Evolutionary conservation across 2,113 vertebrate species (phyloP).

Genomic region (Bagarius yarrelli): DNA sequence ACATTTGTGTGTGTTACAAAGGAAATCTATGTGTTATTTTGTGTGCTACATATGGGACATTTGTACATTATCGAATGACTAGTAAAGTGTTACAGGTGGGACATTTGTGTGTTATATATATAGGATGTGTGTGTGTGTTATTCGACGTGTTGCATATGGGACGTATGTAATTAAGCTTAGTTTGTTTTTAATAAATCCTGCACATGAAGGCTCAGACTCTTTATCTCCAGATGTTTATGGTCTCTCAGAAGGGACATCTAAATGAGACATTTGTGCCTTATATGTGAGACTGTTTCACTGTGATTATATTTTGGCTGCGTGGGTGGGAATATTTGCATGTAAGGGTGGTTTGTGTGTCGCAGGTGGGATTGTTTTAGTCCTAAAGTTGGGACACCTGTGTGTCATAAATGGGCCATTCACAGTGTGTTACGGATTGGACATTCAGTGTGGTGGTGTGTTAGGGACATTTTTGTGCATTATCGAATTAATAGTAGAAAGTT

Average conservation of each 20-base stretch:
- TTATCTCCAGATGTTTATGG: no score
- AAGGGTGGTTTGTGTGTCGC: no score
- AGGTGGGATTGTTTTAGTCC: no score
- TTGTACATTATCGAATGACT: rapidly evolving
- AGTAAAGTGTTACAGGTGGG: neutral
- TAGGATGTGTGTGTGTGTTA: neutral
- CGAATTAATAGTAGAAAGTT: no score
- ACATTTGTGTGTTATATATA: neutral
- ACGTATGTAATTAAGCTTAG: no score
- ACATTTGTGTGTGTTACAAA: neutral
- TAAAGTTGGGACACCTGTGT: no score
- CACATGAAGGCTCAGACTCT: no score
- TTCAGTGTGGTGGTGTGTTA: neutral
- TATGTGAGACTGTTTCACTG: neutral
- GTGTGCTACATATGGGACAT: neutral
- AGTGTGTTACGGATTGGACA: neutral
- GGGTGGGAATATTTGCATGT: neutral
- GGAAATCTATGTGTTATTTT: neutral
- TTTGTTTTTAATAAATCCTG: no score
- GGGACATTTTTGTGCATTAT: no score
- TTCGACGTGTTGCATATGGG: neutral
- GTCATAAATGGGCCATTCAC: neutral
- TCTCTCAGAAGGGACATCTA: neutral
- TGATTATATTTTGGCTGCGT: neutral
- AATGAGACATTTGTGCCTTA: neutral